Conservation (phyloP, 2,797 vertebrate genomes). For the Phoeniculus purpureus region DNA sequence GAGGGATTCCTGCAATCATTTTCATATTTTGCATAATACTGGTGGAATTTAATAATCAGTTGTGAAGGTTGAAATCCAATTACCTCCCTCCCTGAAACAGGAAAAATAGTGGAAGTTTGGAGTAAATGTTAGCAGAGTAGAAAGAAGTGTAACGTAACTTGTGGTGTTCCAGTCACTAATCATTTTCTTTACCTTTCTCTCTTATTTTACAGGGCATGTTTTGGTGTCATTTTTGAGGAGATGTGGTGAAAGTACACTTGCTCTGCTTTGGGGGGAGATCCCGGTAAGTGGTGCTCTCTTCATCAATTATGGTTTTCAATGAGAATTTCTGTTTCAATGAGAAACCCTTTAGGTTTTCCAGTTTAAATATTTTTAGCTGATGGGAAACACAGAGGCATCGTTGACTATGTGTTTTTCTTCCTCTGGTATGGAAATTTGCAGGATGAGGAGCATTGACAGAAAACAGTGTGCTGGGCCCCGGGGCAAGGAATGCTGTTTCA, state of each 20-base stretch:
- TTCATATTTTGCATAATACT: background rate
- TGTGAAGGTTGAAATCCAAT: conserved; percentile 19
- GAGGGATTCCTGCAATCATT: conserved; percentile 23
- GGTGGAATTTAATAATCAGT: background rate
- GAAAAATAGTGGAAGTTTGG: background rate
- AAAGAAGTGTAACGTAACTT: background rate
- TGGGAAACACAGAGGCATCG: background rate
- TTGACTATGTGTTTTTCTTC: background rate
- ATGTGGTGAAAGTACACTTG: conserved; percentile 82
- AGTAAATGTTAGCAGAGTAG: background rate
- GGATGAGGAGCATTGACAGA: conserved; percentile 30
- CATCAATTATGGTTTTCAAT: background rate
- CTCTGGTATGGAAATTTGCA: background rate
- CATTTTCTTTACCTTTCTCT: conserved; percentile 7
- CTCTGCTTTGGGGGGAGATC: conserved; percentile 66
- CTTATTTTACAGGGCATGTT: conserved; percentile 73
- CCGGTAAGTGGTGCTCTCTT: conserved; percentile 75
- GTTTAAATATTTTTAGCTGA: background rate
- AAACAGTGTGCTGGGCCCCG: conserved; percentile 35
- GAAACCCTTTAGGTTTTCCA: background rate
- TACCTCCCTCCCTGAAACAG: background rate
- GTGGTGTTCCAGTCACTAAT: conserved; percentile 3
- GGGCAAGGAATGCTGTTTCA: conserved; percentile 42
- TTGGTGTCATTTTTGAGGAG: conserved; percentile 70
- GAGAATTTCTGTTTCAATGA: background rate